Evolutionary conservation across 1,140 invertebrate genomes (phyloP).

Genomic region (Popillia japonica): DNA sequence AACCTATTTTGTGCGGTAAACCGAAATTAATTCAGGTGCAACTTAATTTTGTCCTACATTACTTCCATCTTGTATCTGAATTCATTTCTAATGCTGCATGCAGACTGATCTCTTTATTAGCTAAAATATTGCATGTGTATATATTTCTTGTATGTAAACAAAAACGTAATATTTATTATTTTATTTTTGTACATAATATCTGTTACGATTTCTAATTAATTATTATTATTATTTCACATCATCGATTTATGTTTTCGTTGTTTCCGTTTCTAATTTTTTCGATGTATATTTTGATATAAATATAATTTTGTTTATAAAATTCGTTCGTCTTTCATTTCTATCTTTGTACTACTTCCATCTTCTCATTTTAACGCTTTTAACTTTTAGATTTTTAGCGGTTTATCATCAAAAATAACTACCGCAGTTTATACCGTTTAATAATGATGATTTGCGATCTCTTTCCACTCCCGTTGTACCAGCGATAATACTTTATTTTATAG

Average conservation of each 20-base stretch:
- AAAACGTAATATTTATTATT: conserved; percentile 23
- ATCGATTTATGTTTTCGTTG: background rate
- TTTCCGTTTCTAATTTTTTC: background rate
- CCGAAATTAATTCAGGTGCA: too few relatives aligned
- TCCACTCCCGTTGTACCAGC: too few relatives aligned
- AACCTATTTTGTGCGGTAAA: too few relatives aligned
- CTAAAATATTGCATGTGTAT: background rate
- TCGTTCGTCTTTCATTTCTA: background rate
- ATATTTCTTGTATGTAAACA: background rate
- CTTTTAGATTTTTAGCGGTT: background rate
- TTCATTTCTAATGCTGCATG: background rate
- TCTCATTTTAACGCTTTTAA: background rate
- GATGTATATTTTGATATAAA: conserved; percentile 28
- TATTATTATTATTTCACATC: conserved; percentile 9
- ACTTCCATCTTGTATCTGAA: too few relatives aligned
- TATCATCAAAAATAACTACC: background rate
- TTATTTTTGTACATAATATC: conserved; percentile 23
- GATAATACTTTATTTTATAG: too few relatives aligned
- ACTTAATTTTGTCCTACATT: too few relatives aligned
- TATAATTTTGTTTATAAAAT: conserved; percentile 26
- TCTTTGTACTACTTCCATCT: background rate
- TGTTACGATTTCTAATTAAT: background rate
- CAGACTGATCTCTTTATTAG: conserved; percentile 18
- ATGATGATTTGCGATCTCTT: too few relatives aligned
- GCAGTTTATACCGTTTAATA: background rate